These are phyloP conservation scores for Melieria crassipennis DNA, from an alignment of 2,888 invertebrate genomes.

Conservation along the genomic window DNA sequence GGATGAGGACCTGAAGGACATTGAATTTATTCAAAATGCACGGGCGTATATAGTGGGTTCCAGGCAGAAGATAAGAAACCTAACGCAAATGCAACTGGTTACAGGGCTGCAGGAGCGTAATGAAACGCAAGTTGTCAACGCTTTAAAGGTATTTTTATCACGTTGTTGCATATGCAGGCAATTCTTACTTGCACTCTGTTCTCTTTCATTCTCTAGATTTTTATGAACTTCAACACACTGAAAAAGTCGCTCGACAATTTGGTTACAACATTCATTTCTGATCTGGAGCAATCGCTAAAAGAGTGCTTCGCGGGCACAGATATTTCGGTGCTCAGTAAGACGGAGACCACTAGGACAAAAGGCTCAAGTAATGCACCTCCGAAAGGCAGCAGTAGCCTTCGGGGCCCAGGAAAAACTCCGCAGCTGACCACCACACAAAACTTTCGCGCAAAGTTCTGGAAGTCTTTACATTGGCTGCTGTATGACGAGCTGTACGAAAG, in stretches of 20 bases:
- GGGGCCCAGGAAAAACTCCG: constrained; percentile 68
- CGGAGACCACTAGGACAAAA: constrained; percentile 60
- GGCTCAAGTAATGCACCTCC: constrained; percentile 54
- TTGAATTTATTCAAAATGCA: constrained; percentile 83
- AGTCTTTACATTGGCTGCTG: constrained; percentile 86
- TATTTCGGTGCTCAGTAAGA: constrained; percentile 67
- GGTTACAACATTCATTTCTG: constrained; percentile 61
- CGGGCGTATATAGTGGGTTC: constrained; percentile 76
- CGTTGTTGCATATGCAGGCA: too few species aligned
- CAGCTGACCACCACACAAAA: constrained; percentile 68
- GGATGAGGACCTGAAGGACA: constrained; percentile 83
- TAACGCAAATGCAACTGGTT: constrained; percentile 82
- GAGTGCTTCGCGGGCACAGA: constrained; percentile 65
- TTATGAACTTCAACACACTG: constrained; percentile 63
- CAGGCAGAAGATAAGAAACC: constrained; percentile 78
- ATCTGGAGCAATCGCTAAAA: constrained; percentile 63
- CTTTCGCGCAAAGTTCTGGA: constrained; percentile 79
- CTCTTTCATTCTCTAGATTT: constrained; percentile 53
- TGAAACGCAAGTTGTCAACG: constrained; percentile 72
- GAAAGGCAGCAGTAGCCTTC: constrained; percentile 42
- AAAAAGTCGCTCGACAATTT: constrained; percentile 62
- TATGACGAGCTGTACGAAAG: constrained; percentile 78
- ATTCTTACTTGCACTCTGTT: constrained; percentile 11
- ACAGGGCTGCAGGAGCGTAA: constrained; percentile 83
- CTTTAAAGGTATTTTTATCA: constrained; percentile 69